Percentiles rank a stretch among this genome's conserved stretches.
phyloP scores from a whole-genome alignment of 2,797 vertebrate genomes.

The Cyprinodon diabolis region DNA sequence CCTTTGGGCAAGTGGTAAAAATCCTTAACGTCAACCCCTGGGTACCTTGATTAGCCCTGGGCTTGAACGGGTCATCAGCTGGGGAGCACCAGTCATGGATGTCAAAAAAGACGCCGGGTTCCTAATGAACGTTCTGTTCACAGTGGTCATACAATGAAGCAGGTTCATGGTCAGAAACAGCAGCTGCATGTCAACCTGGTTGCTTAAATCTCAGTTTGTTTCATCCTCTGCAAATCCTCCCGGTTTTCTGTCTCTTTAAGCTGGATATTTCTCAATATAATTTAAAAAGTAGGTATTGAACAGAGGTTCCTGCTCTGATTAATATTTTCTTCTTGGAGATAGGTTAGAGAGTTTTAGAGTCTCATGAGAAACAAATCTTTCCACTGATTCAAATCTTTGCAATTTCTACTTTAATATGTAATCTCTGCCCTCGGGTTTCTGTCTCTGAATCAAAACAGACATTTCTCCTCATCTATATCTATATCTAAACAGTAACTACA shows the following conservation, averaged over 20 bases:
- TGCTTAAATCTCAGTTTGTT: slow-evolving; percentile 24
- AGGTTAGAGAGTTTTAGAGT: slow-evolving; percentile 66
- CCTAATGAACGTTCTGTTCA: slow-evolving; percentile 23
- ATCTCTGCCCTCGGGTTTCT: slow-evolving; percentile 16
- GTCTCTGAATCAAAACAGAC: slow-evolving; percentile 37
- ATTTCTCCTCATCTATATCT: slow-evolving; percentile 52
- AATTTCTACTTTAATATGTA: slow-evolving; percentile 44
- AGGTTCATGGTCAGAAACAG: slow-evolving; percentile 4
- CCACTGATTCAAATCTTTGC: slow-evolving; percentile 67
- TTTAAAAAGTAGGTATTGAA: slow-evolving; percentile 57
- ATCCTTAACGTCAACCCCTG: too few relatives aligned
- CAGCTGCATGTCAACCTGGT: slow-evolving; percentile 4
- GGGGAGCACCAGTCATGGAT: too few relatives aligned
- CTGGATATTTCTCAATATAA: slow-evolving; percentile 48
- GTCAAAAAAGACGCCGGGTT: slow-evolving; percentile 19
- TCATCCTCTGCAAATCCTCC: slow-evolving; percentile 50
- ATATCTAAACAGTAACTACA: slow-evolving; percentile 45
- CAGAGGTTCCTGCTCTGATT: slow-evolving; percentile 70
- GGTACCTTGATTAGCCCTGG: too few relatives aligned
- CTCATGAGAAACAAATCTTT: slow-evolving; percentile 53
- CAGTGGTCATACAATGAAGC: slow-evolving; percentile 19
- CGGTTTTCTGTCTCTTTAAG: slow-evolving; percentile 33
- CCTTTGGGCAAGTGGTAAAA: too few relatives aligned
- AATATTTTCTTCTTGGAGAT: slow-evolving; percentile 67
- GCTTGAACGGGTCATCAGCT: too few relatives aligned